Evolutionary conservation across 1,140 invertebrate species (phyloP).

Genomic region (Drosophila takahashii): DNA sequence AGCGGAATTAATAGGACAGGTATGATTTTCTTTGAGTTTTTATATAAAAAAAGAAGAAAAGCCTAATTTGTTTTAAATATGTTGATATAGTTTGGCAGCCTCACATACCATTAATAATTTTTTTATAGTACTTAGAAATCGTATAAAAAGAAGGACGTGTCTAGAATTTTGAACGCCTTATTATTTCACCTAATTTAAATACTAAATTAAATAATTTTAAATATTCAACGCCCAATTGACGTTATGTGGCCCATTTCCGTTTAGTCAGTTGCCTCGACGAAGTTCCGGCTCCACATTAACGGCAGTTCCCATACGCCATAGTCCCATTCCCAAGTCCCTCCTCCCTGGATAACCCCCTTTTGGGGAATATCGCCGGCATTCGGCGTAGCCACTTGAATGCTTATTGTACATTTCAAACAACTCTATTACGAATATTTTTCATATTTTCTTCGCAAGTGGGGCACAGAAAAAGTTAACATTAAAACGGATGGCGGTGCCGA

Average conservation of each 20-base stretch:
- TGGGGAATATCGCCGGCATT: constrained; percentile 40
- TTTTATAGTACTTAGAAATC: too few relatives aligned
- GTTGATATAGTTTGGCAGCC: too few relatives aligned
- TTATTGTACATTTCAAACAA: constrained; percentile 84
- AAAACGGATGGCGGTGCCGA: constrained; percentile 71
- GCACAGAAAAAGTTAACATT: constrained; percentile 75
- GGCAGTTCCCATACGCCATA: constrained; percentile 24
- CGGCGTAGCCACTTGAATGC: constrained; percentile 76
- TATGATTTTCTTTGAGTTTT: too few relatives aligned
- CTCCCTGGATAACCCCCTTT: constrained; percentile 5
- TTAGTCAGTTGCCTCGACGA: constrained; percentile 8
- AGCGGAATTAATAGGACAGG: too few relatives aligned
- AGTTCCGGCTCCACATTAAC: constrained; percentile 53
- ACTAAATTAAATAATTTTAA: background rate
- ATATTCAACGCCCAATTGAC: background rate
- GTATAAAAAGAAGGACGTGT: too few relatives aligned
- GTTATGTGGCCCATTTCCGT: constrained; percentile 24
- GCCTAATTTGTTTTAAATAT: too few relatives aligned
- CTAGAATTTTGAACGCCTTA: too few relatives aligned
- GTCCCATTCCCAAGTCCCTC: background rate
- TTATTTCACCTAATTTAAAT: too few relatives aligned
- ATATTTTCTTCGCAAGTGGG: constrained; percentile 69
- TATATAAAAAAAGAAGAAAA: too few relatives aligned
- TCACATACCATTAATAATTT: too few relatives aligned
- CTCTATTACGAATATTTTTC: constrained; percentile 84